Percentiles rank a stretch among this genome's conserved stretches.
phyloP scores from a whole-genome alignment of 2,888 invertebrate species.

The Uloborus plumipes region DNA sequence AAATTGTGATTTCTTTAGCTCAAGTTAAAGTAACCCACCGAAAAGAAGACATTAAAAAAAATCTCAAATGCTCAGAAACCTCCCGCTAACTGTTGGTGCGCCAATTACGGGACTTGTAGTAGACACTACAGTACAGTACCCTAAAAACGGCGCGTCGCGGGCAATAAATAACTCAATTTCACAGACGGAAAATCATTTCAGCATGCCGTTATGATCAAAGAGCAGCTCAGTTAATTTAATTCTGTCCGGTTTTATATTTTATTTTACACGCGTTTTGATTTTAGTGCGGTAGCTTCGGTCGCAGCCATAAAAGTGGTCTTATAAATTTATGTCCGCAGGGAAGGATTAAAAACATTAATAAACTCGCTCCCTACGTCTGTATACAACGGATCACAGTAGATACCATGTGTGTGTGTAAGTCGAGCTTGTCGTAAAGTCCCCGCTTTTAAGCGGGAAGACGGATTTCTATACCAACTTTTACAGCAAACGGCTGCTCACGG shows the following conservation, averaged over 20 bases:
- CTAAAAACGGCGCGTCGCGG: constrained; percentile 15
- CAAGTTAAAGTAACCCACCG: no score
- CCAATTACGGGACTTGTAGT: background rate
- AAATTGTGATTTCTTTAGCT: no score
- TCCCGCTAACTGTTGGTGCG: background rate
- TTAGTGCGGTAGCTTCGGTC: constrained; percentile 44
- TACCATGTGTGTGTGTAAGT: constrained; percentile 40
- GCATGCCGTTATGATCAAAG: constrained; percentile 24
- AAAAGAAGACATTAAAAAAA: no score
- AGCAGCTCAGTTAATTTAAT: constrained; percentile 51
- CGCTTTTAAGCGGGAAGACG: no score
- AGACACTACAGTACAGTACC: background rate
- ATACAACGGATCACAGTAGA: constrained; percentile 35
- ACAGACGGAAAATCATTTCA: constrained; percentile 40
- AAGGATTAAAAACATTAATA: constrained; percentile 63
- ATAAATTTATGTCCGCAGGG: constrained; percentile 34
- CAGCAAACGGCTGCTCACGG: no score
- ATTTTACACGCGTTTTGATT: constrained; percentile 63
- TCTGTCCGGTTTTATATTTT: constrained; percentile 58
- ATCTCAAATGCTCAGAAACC: no score
- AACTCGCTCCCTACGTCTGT: constrained; percentile 37
- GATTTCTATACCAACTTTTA: no score
- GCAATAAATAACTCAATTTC: constrained; percentile 56
- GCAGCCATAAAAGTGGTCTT: constrained; percentile 40
- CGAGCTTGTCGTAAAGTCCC: constrained; percentile 26